Evolutionary conservation across 2,113 vertebrate genomes (phyloP).

Genomic region (Siniperca chuatsi): DNA sequence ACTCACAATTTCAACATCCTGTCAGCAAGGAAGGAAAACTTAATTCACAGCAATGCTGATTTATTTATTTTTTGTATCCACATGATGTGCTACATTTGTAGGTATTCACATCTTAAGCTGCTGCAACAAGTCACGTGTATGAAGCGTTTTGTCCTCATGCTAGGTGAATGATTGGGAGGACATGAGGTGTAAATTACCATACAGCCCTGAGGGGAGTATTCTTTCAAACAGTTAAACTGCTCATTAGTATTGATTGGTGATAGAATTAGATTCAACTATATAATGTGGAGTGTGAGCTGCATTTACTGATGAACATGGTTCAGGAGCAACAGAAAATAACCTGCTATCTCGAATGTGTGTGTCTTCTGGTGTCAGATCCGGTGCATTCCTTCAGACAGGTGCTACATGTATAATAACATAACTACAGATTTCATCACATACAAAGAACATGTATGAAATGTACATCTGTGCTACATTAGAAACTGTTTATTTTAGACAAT

Average conservation of each 20-base stretch:
- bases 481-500: not conserved
- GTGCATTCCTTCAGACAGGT: not conserved
- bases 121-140: not conserved
- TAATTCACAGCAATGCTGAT: not conserved
- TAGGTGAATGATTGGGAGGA: not conserved
- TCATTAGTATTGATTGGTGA: slow-evolving; percentile 11
- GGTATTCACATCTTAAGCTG: not conserved
- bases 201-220: not conserved
- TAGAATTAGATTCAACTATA: not conserved
- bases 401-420: not conserved
- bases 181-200: not conserved
- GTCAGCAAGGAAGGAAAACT: slow-evolving; percentile 4
- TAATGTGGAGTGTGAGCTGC: not conserved
- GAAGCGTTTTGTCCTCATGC: not conserved
- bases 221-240: not conserved
- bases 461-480: not conserved
- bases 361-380: too few relatives aligned
- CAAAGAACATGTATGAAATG: not conserved
- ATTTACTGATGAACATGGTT: slow-evolving; percentile 11
- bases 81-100: not conserved
- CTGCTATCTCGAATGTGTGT: not conserved
- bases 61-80: not conserved
- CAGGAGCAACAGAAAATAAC: slow-evolving; percentile 8
- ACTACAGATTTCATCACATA: not conserved
- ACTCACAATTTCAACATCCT: slow-evolving; percentile 15